These are phyloP conservation scores for Botia almorhae DNA, from an alignment of 2,797 vertebrate genomes.

Conservation along the genomic window DNA sequence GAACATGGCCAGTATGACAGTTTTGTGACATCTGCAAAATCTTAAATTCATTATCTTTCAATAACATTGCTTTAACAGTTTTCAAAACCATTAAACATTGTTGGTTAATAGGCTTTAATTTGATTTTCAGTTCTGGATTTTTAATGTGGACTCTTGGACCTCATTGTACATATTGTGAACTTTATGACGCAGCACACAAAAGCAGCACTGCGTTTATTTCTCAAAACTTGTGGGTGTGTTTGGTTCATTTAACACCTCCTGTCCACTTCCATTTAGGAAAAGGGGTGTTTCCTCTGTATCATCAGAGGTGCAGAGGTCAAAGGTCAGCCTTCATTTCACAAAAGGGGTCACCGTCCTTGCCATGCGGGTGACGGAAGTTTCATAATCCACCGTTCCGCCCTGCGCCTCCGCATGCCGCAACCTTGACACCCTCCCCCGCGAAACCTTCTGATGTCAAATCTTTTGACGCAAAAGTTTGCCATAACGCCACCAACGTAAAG, in stretches of 20 bases:
- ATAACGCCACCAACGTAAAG: constrained; percentile 57
- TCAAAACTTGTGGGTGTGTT: constrained; percentile 29
- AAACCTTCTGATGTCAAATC: constrained; percentile 36
- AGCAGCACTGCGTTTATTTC: not conserved
- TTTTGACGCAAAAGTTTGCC: constrained; percentile 61
- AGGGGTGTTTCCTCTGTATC: constrained; percentile 69
- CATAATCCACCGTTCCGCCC: constrained; percentile 67
- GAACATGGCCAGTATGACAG: no score
- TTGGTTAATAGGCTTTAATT: not conserved
- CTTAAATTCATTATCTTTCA: no score
- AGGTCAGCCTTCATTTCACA: constrained; percentile 73
- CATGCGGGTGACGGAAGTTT: constrained; percentile 64
- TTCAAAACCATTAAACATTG: not conserved
- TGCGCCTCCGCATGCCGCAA: constrained; percentile 33
- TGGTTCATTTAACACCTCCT: constrained; percentile 7
- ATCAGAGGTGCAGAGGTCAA: constrained; percentile 70
- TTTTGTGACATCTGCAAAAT: no score
- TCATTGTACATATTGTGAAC: not conserved
- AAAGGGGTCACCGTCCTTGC: constrained; percentile 72
- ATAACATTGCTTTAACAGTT: no score
- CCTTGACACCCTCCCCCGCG: constrained; percentile 15
- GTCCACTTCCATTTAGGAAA: constrained; percentile 61
- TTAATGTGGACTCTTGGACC: no score
- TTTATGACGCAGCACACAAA: constrained; percentile 1
- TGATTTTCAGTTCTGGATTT: no score